phyloP scores from a whole-genome alignment of 2,888 invertebrate species.

The Caenorhabditis zanzibari region DNA sequence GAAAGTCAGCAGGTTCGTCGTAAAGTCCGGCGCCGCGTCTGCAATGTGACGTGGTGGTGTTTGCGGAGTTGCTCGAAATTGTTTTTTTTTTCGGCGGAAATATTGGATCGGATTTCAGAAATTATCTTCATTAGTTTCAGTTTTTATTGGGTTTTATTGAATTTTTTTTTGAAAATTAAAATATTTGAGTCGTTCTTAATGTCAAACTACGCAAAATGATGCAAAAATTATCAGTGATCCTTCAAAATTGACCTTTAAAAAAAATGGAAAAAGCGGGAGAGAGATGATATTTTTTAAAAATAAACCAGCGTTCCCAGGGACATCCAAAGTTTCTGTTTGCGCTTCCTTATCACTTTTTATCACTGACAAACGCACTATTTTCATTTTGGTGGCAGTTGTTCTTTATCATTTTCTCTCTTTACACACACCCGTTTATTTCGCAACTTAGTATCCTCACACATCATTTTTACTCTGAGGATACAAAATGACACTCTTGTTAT shows the following conservation, averaged over 20 bases:
- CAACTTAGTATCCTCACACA: not conserved
- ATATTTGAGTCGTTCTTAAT: not conserved
- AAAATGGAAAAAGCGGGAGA: constrained; percentile 2
- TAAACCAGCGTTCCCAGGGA: constrained; percentile 19
- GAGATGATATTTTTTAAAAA: constrained; percentile 35
- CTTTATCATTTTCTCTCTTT: constrained; percentile 30
- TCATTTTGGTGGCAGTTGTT: constrained; percentile 31
- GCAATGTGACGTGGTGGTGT: constrained; percentile 33
- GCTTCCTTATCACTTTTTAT: constrained; percentile 42
- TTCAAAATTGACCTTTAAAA: constrained; percentile 13
- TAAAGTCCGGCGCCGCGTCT: constrained; percentile 14
- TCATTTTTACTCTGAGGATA: constrained; percentile 21
- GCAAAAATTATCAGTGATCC: constrained; percentile 18
- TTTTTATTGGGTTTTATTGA: not conserved
- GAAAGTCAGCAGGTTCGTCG: not conserved
- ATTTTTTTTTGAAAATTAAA: not conserved
- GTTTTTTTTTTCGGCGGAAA: constrained; percentile 36
- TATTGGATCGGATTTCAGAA: constrained; percentile 41
- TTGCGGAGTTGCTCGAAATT: constrained; percentile 22
- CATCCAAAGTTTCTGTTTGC: constrained; percentile 3
- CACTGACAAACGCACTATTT: constrained; percentile 20
- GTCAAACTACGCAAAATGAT: constrained; percentile 20
- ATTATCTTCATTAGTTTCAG: not conserved
- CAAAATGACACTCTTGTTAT: constrained; percentile 12
- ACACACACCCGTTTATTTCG: constrained; percentile 3